A percentile compares a stretch with the other conserved stretches of the same genome.
Conservation (phyloP, 2,888 invertebrate species). For the Steinernema hermaphroditum region DNA sequence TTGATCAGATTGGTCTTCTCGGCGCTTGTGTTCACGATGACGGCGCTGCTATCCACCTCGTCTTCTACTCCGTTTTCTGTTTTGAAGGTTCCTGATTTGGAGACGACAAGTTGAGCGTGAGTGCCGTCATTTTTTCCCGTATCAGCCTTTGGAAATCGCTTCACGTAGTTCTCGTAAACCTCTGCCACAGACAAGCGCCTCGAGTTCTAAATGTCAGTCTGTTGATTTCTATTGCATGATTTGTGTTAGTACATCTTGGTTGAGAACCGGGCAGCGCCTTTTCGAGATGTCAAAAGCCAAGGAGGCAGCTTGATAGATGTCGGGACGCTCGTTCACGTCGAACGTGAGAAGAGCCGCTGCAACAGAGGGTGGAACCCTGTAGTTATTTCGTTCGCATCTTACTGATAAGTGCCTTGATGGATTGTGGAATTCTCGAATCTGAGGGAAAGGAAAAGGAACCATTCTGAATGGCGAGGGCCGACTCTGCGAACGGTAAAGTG, state of each 20-base stretch:
- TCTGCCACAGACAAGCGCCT: neutral
- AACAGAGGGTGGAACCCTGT: too few species aligned
- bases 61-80: constrained; percentile 13
- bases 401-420: constrained; percentile 78
- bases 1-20: constrained; percentile 22
- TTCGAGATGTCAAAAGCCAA: constrained; percentile 68
- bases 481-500: constrained; percentile 85
- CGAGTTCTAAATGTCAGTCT: neutral
- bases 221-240: neutral
- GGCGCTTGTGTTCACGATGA: constrained; percentile 7
- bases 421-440: constrained; percentile 74
- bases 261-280: constrained; percentile 68
- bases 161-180: constrained; percentile 4
- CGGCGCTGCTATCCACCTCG: constrained; percentile 9
- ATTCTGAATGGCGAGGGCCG: constrained; percentile 86
- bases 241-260: constrained; percentile 46
- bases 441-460: constrained; percentile 84
- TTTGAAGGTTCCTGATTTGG: constrained; percentile 10
- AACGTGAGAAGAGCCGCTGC: constrained; percentile 81
- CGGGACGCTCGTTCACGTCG: constrained; percentile 80
- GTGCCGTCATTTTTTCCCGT: neutral
- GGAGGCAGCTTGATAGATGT: constrained; percentile 73
- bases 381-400: constrained; percentile 67
- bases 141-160: neutral
- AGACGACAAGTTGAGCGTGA: neutral